These are phyloP conservation scores for Sarcophaga carnaria DNA, from an alignment of 2,888 invertebrate genomes.

Conservation along the genomic window DNA sequence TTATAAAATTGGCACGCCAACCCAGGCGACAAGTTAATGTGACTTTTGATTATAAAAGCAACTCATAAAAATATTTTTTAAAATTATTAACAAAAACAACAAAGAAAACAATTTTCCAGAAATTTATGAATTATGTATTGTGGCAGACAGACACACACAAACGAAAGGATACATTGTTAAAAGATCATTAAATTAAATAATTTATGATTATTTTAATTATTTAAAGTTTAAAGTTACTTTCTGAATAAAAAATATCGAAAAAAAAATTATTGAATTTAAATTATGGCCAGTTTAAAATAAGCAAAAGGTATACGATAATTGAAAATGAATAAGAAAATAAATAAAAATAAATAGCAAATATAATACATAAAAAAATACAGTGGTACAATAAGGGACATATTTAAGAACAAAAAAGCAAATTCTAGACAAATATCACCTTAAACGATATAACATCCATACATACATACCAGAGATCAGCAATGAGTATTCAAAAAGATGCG, in stretches of 20 bases:
- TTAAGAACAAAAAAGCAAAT: too few relatives aligned
- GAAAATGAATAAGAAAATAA: neutral
- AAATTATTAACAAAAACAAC: neutral
- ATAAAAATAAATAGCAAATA: neutral
- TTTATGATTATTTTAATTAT: constrained; percentile 54
- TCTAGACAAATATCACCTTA: too few relatives aligned
- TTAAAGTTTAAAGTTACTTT: too few relatives aligned
- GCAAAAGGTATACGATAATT: neutral
- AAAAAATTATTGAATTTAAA: constrained; percentile 13
- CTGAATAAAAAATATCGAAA: neutral
- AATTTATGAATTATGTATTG: constrained; percentile 33
- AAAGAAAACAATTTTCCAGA: neutral
- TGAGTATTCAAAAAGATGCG: too few relatives aligned
- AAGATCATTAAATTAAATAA: constrained; percentile 59
- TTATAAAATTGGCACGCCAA: neutral
- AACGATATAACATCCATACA: too few relatives aligned
- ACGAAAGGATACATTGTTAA: neutral
- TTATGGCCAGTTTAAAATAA: neutral
- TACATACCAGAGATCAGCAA: too few relatives aligned
- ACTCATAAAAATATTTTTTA: constrained; percentile 36
- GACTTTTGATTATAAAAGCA: constrained; percentile 56
- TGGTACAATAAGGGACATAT: neutral
- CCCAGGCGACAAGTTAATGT: constrained; percentile 1
- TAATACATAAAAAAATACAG: constrained; percentile 19
- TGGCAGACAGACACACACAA: neutral